Base-by-base conservation (phyloP, 2,888 invertebrate species). In the Cephus spinipes region DNA sequence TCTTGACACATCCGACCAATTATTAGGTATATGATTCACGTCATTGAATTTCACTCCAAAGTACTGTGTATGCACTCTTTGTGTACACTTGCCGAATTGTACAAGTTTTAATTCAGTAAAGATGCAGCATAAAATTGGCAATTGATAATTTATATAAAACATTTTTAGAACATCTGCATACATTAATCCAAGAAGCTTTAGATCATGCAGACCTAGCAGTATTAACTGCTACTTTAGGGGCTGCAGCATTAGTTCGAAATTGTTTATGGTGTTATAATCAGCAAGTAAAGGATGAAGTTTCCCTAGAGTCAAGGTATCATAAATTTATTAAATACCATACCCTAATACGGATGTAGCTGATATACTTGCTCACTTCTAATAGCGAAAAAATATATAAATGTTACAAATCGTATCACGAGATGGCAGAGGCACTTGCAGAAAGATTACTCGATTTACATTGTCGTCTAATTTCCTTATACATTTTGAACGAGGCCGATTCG, bases 201-300 rank as follows among this genome's bases (percentile, higher is more conserved):
- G 97, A 97, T 92, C 97, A 97, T 87, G 97, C 97, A 0, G 97
- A 97, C 90, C 92, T 97, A 30, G 95, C 96, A 0, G 96, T 96
- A 23, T 89, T 97, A 9, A 96, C 96, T 1, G 96, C 96, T 0
- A 96, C 97, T 0, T 94, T 97, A 11, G 97, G 97, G 0, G 97
- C 97, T 0, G 95, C 96, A 0, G 96, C 96, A 0, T 91, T 97
- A 68, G 92, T 97, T 55, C 95, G 96, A 89, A 97, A 97, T 87
- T 95, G 95, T 69, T 91, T 97, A 0, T 96, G 95, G 93, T 95
- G 96, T 87, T 97, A 96, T 85, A 93, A 95, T 77, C 95, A 96
- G 86, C 93, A 94, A 73, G 85, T 92, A 9, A 93, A 93, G 80
- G 89, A 92, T 79, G 82, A 83, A 77, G 85, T 89, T 71, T 82